Evolutionary conservation across 2,888 invertebrate species (phyloP).

Genomic region (Brachyopa scutellaris): DNA sequence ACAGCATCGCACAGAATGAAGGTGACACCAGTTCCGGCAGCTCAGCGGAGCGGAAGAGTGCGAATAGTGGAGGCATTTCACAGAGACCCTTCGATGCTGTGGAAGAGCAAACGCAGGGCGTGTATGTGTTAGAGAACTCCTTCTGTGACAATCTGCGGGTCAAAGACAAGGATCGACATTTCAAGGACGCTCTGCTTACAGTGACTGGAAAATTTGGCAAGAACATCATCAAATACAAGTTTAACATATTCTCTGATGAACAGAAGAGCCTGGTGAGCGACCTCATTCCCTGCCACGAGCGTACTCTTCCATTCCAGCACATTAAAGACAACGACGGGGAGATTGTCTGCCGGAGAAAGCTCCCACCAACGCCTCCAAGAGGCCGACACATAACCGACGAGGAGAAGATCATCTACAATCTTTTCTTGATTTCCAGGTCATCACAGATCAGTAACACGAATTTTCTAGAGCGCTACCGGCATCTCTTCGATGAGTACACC

Average conservation of each 20-base stretch:
- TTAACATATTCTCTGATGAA: conserved; percentile 81
- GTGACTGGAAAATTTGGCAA: conserved; percentile 82
- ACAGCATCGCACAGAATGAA: conserved; percentile 80
- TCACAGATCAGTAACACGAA: conserved; percentile 80
- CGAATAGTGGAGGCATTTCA: conserved; percentile 43
- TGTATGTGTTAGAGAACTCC: conserved; percentile 80
- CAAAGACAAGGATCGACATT: conserved; percentile 76
- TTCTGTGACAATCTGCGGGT: conserved; percentile 81
- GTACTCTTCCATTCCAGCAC: conserved; percentile 80
- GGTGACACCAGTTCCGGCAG: conserved; percentile 80
- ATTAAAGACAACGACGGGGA: conserved; percentile 79
- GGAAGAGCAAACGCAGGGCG: conserved; percentile 74
- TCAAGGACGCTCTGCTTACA: conserved; percentile 81
- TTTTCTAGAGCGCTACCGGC: conserved; percentile 80
- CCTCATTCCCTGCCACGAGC: conserved; percentile 79
- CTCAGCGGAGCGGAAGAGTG: conserved; percentile 73
- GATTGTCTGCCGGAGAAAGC: conserved; percentile 78
- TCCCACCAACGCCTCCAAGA: conserved; percentile 46
- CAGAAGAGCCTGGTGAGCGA: conserved; percentile 80
- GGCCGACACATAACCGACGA: conserved; percentile 79
- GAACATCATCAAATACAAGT: conserved; percentile 81
- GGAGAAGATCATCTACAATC: conserved; percentile 81
- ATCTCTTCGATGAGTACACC: conserved; percentile 80
- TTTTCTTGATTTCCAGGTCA: conserved; percentile 81
- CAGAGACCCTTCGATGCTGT: conserved; percentile 52